phyloP scores from a whole-genome alignment of 2,113 vertebrate genomes.

The Platycercus adscitus region DNA sequence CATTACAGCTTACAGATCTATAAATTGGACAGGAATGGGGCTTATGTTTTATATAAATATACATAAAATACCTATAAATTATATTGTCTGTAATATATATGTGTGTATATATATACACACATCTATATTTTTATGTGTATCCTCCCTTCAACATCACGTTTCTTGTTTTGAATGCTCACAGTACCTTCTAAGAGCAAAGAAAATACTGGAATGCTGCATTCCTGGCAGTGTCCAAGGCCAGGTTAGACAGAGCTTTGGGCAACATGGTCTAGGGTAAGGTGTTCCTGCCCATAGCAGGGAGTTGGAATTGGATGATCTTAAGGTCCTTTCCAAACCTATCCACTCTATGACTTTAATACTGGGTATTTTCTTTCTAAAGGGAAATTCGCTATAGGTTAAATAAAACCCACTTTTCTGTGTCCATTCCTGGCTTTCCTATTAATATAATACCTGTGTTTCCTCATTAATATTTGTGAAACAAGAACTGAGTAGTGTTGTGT shows the following conservation, averaged over 20 bases:
- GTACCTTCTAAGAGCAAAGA: not conserved
- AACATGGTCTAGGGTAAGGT: not conserved
- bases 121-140: not conserved
- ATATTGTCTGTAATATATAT: accelerated
- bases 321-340: not conserved
- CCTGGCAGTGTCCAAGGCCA: not conserved
- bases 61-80: not conserved
- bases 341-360: not conserved
- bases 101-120: accelerated
- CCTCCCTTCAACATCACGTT: not conserved
- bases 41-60: not conserved
- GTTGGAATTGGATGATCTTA: not conserved
- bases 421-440: not conserved
- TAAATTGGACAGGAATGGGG: accelerated
- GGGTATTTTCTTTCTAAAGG: not conserved
- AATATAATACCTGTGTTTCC: not conserved
- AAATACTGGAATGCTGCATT: not conserved
- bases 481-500: not conserved
- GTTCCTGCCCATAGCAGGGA: not conserved
- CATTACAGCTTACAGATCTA: not conserved
- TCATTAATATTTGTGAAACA: not conserved
- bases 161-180: not conserved
- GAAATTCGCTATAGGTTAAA: not conserved
- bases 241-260: not conserved
- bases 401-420: not conserved